Percentiles rank a stretch among this genome's conserved stretches.
Conservation (phyloP, 2,888 invertebrate genomes). For the Sphaerolaimus hirsutus region DNA sequence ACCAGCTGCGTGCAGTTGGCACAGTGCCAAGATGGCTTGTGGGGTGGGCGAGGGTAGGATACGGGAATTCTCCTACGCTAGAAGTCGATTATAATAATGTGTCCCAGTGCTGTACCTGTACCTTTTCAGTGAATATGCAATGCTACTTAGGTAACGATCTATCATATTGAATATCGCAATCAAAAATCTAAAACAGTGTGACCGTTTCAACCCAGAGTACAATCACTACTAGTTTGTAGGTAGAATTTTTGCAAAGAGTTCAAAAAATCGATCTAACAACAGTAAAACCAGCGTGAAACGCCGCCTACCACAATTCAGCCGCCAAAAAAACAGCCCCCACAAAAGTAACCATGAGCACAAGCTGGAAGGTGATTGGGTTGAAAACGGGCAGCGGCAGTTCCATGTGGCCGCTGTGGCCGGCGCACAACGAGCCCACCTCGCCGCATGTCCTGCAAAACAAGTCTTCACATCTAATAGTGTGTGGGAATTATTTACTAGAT, state of each 20-base stretch:
- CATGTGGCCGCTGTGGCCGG: slow-evolving; percentile 85
- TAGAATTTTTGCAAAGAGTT: slow-evolving; percentile 1
- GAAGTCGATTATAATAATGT: no score
- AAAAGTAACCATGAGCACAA: slow-evolving; percentile 37
- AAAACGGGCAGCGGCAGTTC: slow-evolving; percentile 61
- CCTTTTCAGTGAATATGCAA: no score
- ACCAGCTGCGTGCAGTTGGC: slow-evolving; percentile 30
- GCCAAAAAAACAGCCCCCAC: background rate
- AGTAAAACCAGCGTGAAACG: background rate
- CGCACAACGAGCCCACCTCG: slow-evolving; percentile 21
- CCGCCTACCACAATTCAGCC: background rate
- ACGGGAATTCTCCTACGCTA: no score
- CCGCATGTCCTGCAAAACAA: slow-evolving; percentile 20
- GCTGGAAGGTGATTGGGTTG: slow-evolving; percentile 64
- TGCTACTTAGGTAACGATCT: no score
- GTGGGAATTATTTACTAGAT: no score
- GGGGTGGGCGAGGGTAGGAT: no score
- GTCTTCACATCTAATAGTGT: no score
- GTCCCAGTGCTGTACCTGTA: no score
- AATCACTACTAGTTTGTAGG: background rate
- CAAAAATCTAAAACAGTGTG: background rate
- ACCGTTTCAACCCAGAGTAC: no score
- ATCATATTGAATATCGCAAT: background rate
- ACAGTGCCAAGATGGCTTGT: background rate
- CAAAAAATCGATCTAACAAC: background rate